These are phyloP conservation scores for Catamblyrhynchus diadema DNA, from an alignment of 2,797 vertebrate genomes.

Conservation along the genomic window DNA sequence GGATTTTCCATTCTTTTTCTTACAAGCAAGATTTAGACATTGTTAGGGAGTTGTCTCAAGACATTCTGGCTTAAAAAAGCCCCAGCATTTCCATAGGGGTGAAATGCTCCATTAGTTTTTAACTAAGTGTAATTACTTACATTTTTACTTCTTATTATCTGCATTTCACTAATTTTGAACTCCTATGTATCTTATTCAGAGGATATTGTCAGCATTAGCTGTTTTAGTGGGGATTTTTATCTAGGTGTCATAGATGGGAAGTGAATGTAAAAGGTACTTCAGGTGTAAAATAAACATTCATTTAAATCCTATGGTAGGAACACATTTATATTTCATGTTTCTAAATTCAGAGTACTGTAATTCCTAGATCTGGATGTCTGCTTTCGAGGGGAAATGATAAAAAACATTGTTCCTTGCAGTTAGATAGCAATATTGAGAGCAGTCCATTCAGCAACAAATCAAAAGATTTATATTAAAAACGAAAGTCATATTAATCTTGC, in stretches of 20 bases:
- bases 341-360: constrained; percentile 50
- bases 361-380: constrained; percentile 49
- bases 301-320: constrained; percentile 53
- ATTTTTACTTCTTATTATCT: constrained; percentile 30
- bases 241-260: background rate
- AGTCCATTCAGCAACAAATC: constrained; percentile 64
- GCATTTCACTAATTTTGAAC: background rate
- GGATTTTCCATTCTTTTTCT: background rate
- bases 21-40: background rate
- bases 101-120: background rate
- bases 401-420: constrained; percentile 57
- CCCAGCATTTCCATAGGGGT: background rate
- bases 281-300: constrained; percentile 36
- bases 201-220: background rate
- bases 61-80: background rate
- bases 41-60: background rate
- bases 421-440: constrained; percentile 52
- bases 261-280: constrained; percentile 39
- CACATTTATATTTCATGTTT: constrained; percentile 68
- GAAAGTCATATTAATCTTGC: constrained; percentile 61
- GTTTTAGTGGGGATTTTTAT: constrained; percentile 1
- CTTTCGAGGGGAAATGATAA: constrained; percentile 59
- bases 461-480: constrained; percentile 61
- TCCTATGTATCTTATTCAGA: background rate
- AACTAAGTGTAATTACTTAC: background rate